Conservation (phyloP, 2,797 vertebrate species). For the Neopelma chrysocephalum region DNA sequence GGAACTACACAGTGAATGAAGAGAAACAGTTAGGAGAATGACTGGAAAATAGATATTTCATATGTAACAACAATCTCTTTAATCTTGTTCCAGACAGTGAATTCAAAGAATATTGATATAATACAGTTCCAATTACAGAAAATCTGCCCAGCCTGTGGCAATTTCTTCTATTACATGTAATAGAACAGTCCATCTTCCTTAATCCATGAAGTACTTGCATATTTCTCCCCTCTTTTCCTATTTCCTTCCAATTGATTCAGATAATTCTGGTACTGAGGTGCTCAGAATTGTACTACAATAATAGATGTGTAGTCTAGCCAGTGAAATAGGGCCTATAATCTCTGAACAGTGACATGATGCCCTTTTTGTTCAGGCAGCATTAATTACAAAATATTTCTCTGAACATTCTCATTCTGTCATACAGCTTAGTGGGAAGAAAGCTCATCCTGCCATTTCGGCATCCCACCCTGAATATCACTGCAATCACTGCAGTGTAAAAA, state of each 20-base stretch:
- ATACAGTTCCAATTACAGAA: background rate
- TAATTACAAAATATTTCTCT: constrained; percentile 45
- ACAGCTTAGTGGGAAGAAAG: background rate
- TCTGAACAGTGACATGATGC: constrained; percentile 7
- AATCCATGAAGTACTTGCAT: background rate
- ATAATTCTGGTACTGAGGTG: background rate
- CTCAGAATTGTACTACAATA: background rate
- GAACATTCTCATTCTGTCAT: background rate
- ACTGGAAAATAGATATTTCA: background rate
- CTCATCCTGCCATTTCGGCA: background rate
- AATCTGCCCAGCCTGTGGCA: background rate
- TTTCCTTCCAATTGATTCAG: background rate
- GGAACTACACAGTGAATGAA: background rate
- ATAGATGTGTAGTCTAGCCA: constrained; percentile 42
- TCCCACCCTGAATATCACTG: background rate
- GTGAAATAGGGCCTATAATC: constrained; percentile 14
- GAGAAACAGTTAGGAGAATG: background rate
- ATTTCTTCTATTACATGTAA: background rate
- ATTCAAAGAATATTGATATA: background rate
- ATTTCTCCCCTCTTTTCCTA: background rate
- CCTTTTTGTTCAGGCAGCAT: background rate
- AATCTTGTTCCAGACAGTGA: background rate
- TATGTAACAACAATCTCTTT: background rate
- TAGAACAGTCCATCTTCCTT: background rate
- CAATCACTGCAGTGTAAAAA: constrained; percentile 20